Percentiles rank a stretch among this genome's conserved stretches.
Evolutionary conservation across 2,888 invertebrate genomes (phyloP).

Genomic region (Exephanes ischioxanthus): DNA sequence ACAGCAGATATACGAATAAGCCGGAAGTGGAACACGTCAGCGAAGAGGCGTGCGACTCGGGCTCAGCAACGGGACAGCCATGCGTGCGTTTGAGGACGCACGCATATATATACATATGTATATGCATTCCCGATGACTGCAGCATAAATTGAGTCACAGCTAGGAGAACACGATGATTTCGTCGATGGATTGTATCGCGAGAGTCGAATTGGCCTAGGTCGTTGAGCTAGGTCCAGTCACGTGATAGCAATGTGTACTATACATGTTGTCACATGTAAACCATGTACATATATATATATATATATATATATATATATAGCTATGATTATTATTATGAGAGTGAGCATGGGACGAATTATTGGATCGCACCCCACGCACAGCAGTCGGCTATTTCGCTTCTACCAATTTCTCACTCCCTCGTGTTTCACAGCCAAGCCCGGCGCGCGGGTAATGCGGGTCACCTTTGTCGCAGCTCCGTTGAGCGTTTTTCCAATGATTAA

Average conservation of each 20-base stretch:
- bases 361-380: conserved; percentile 56
- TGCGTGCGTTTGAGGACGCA: conserved; percentile 43
- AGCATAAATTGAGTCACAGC: conserved; percentile 37
- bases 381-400: conserved; percentile 25
- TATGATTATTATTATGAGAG: conserved; percentile 18
- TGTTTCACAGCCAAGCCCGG: neutral
- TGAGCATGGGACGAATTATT: conserved; percentile 55
- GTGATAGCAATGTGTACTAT: conserved; percentile 55
- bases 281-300: neutral
- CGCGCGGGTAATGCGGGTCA: conserved; percentile 33
- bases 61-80: conserved; percentile 59
- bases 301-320: neutral
- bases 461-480: neutral
- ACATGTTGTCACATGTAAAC: neutral
- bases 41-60: conserved; percentile 64
- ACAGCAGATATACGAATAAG: conserved; percentile 21
- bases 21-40: conserved; percentile 66
- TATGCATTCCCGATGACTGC: conserved; percentile 41
- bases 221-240: conserved; percentile 72
- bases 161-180: conserved; percentile 43
- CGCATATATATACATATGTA: conserved; percentile 21
- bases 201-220: conserved; percentile 69
- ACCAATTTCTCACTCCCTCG: conserved; percentile 47
- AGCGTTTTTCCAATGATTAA: neutral
- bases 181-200: conserved; percentile 31